Evolutionary conservation across 1,140 invertebrate species (phyloP), one percentile per base, ranked within the genome.

Genomic region (Drosophila orena): DNA sequence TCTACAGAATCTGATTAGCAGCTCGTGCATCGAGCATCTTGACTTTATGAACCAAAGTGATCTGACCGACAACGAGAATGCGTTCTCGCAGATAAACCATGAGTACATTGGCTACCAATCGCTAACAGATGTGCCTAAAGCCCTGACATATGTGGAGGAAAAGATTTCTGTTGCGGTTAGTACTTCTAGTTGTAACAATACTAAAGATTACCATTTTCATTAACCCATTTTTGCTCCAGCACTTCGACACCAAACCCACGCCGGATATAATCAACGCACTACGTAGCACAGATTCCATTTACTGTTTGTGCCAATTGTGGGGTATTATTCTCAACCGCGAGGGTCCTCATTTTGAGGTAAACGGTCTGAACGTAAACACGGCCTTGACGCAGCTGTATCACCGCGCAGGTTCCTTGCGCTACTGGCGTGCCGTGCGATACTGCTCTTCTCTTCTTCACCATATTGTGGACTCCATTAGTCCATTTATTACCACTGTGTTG

Each of bases 391-490:
- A 93, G 69, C 93, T 99, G n/a, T 98, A 98, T 92, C 95, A 96
- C 88, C 94, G 95, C 80, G 97, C 98, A 20, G 98, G 98, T 20
- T 95, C 95, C 55, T 93, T 98, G 30, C 95, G 98, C 49, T 96
- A 98, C 92, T 99, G 98, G 98, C 96, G 96, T 62, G 97, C 97
- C 38, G 98, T 99, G 20, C 94, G 99, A 55, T 98, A 98, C 91
- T 98, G 98, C 89, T 98, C 97, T 40, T 97, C 97, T 83, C 94
- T 99, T 50, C 93, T 99, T 22, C 94, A 96, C 91, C 98, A 99
- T 91, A 96, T 98, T 53, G 98, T 99, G 3, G 98, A 99, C 93
- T 98, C 97, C 79, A 98, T 99, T 61, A 99, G 98, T 93, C 99
- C 99, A 15, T 99, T 98, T 89, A 98, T 99, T 60, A 99, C 99